Conservation (phyloP, 2,888 invertebrate species). For the Plutella xylostella region DNA sequence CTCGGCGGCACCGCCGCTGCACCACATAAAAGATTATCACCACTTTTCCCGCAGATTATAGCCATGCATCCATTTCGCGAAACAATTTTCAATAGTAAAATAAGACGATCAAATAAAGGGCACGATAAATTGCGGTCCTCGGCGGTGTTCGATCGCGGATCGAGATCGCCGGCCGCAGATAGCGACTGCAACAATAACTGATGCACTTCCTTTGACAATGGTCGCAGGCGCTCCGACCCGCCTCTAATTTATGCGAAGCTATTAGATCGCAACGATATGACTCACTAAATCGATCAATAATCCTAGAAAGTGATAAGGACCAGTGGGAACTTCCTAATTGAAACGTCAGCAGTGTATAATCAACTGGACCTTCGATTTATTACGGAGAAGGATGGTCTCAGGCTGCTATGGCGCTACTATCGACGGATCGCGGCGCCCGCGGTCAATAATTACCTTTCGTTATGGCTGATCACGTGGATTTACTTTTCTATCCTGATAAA, state of each 20-base stretch:
- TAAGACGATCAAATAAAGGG: slow-evolving; percentile 43
- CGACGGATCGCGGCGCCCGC: not conserved
- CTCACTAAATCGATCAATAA: slow-evolving; percentile 56
- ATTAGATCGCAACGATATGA: slow-evolving; percentile 50
- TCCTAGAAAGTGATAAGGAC: slow-evolving; percentile 50
- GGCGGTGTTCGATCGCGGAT: slow-evolving; percentile 29
- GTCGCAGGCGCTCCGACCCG: slow-evolving; percentile 29
- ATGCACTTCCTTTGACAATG: slow-evolving; percentile 64
- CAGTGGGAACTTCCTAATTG: slow-evolving; percentile 47
- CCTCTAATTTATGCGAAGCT: slow-evolving; percentile 44
- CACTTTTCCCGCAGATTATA: slow-evolving; percentile 7
- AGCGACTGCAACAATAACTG: slow-evolving; percentile 61
- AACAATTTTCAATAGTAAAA: slow-evolving; percentile 51
- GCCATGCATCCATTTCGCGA: slow-evolving; percentile 27
- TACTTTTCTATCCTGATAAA: not conserved
- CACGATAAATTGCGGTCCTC: slow-evolving; percentile 49
- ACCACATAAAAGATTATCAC: slow-evolving; percentile 9
- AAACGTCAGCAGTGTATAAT: slow-evolving; percentile 50
- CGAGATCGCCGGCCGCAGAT: slow-evolving; percentile 43
- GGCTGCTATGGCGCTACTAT: not conserved
- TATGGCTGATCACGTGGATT: not conserved
- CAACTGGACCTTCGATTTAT: slow-evolving; percentile 29
- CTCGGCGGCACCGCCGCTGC: not conserved
- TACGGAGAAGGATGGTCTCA: slow-evolving; percentile 12
- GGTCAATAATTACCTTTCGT: not conserved